Conservation (phyloP, 1,140 invertebrate species). For the Drosophila pandora region DNA sequence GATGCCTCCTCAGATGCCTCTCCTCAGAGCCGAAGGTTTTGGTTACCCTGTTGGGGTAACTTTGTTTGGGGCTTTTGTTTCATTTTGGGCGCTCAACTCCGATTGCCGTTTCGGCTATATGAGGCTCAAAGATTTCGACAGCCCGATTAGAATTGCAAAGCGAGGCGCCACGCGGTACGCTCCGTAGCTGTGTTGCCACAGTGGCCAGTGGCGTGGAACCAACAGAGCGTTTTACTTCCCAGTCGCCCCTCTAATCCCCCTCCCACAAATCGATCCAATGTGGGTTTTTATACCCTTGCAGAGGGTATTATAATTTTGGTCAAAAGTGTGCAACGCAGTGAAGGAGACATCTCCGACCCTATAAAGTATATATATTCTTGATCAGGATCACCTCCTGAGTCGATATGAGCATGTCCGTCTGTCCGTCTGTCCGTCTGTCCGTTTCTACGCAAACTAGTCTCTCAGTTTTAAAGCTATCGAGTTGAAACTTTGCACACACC, state of each 20-base stretch:
- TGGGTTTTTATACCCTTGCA: no score
- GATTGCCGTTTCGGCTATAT: slow-evolving; percentile 55
- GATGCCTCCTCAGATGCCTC: background rate
- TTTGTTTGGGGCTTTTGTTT: slow-evolving; percentile 32
- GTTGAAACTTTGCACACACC: no score
- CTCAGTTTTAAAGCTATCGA: no score
- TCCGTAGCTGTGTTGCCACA: slow-evolving; percentile 10
- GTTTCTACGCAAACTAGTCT: no score
- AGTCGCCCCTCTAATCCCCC: background rate
- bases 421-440: no score
- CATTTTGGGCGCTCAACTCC: slow-evolving; percentile 35
- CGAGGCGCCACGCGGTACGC: slow-evolving; percentile 42
- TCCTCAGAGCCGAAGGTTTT: slow-evolving; percentile 10
- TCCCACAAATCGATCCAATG: background rate
- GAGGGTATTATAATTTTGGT: no score
- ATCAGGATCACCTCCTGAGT: no score
- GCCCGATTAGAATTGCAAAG: slow-evolving; percentile 64
- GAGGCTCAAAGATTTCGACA: slow-evolving; percentile 68
- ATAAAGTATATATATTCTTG: no score
- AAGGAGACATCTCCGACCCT: no score
- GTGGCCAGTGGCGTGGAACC: slow-evolving; percentile 46
- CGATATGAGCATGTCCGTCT: no score
- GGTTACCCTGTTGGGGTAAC: background rate
- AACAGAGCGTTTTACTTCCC: slow-evolving; percentile 35
- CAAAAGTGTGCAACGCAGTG: no score